These are phyloP conservation scores for Sinocyclocheilus rhinocerous DNA, from an alignment of 2,113 vertebrate species.

Conservation along the genomic window DNA sequence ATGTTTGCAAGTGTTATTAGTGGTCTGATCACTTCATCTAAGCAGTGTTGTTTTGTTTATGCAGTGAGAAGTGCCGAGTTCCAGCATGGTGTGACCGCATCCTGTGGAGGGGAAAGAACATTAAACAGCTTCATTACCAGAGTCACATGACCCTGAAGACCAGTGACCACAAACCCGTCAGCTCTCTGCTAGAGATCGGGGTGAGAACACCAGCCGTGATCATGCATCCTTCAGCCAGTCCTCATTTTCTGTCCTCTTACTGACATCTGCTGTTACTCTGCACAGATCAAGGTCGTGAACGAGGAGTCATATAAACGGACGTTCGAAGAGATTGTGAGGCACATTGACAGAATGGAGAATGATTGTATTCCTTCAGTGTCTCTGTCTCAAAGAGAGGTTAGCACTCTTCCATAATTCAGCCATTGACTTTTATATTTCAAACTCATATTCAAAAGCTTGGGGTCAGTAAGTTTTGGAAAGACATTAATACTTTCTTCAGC, in stretches of 20 bases:
- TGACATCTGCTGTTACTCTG: slow-evolving; percentile 37
- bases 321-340: slow-evolving; percentile 92
- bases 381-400: slow-evolving; percentile 86
- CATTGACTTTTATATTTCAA: not conserved
- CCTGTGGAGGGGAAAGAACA: slow-evolving; percentile 88
- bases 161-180: slow-evolving; percentile 98
- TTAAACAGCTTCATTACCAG: slow-evolving; percentile 85
- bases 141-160: slow-evolving; percentile 92
- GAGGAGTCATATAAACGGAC: slow-evolving; percentile 84
- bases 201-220: slow-evolving; percentile 71
- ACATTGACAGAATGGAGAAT: slow-evolving; percentile 95
- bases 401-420: not conserved
- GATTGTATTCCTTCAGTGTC: slow-evolving; percentile 93
- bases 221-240: not conserved
- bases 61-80: slow-evolving; percentile 91
- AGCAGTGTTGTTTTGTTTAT: slow-evolving; percentile 19
- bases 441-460: not conserved
- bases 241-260: not conserved
- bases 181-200: slow-evolving; percentile 85
- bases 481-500: no score
- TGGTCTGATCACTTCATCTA: not conserved
- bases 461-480: not conserved
- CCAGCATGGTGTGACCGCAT: slow-evolving; percentile 97
- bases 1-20: not conserved
- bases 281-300: slow-evolving; percentile 88